Conservation (phyloP, 2,113 vertebrate species). For the Hemichromis elongatus region DNA sequence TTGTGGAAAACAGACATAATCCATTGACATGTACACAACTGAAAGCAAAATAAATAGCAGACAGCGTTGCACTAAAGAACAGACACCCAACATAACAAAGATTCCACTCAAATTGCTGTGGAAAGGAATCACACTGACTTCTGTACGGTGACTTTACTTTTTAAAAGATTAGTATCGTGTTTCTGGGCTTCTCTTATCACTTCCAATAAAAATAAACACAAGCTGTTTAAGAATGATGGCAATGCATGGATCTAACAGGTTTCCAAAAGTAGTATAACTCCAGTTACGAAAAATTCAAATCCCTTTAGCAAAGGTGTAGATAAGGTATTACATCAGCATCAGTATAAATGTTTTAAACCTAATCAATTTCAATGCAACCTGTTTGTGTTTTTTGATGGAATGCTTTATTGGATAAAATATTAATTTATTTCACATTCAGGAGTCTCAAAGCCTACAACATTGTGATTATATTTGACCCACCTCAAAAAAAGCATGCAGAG, state of each 20-base stretch:
- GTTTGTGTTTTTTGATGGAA: background rate
- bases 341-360: background rate
- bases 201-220: background rate
- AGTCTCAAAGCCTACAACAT: background rate
- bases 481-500: background rate
- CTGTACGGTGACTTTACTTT: background rate
- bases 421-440: background rate
- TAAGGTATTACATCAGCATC: background rate
- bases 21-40: constrained; percentile 43
- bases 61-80: background rate
- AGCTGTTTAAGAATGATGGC: background rate
- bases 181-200: background rate
- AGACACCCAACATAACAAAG: background rate
- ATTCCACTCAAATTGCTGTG: background rate
- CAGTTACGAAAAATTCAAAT: background rate
- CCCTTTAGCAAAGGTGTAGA: background rate
- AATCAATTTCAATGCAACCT: background rate
- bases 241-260: background rate
- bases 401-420: background rate
- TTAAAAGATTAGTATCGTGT: background rate
- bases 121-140: background rate
- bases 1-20: constrained; percentile 50
- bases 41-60: background rate
- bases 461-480: background rate
- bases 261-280: background rate